Evolutionary conservation across 2,797 vertebrate genomes (phyloP), one percentile per base, ranked within the genome.

Genomic region (Gadopsis bispinosus): DNA sequence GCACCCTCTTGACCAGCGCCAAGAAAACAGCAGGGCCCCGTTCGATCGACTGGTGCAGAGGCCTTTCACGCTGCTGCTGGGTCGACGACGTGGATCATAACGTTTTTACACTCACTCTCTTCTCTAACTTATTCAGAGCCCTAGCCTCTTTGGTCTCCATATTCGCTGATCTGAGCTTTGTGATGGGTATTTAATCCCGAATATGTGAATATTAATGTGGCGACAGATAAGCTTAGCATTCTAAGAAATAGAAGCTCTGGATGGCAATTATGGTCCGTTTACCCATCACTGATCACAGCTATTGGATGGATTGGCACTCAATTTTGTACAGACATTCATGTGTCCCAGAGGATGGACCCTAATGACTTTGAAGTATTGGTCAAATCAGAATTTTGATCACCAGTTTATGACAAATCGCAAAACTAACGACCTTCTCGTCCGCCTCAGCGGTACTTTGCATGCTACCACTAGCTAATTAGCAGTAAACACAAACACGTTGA

Each of bases 21-120:
- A 91, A 92, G 83, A 83, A 87, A 92, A 89, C 88, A 86, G 62
- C 75, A 73, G 68, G 54, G 66, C 31, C 68, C 45, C n/a, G 75
- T 91, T 85, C 90, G 90, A 92, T 89, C 64, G 70, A 47, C 39
- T 5, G 2, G 43, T 0, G 48, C 26, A 55, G 37, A 77, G 61
- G 75, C 43, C 14, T 78, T 75, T 75, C 78, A 75, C 75, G 71
- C 72, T 60, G 33, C 73, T 45, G 73, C 59, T 22, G 1, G 39
- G 67, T 17, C 22, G 4, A 58, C 73, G 54, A 73, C 14, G 3
- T 11, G 54, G 48, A 75, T 68, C 61, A 54, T 47, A 61, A 65
- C 71, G 26, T 26, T 26, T 69, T 80, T 8, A 56, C 41, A 61
- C 48, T 56, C 55, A 53, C 47, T 16, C 55, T 35, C 37, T 7